Evolutionary conservation across 1,140 invertebrate genomes (phyloP).

Genomic region (Microplitis demolitor): DNA sequence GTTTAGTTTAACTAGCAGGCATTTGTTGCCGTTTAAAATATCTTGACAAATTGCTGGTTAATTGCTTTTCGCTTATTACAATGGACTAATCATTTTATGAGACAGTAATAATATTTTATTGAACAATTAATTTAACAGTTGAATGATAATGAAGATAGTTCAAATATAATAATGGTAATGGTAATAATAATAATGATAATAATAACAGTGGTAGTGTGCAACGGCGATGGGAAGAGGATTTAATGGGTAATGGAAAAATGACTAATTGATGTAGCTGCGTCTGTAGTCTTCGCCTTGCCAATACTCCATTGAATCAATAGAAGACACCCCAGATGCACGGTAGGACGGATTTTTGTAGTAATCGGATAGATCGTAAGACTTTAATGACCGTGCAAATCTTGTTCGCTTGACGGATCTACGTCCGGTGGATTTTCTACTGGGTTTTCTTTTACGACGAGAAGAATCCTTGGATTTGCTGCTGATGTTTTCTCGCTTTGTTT

Average conservation of each 20-base stretch:
- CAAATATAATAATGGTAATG: too few relatives aligned
- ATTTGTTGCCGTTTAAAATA: background rate
- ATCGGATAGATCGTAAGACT: constrained; percentile 26
- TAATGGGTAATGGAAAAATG: too few relatives aligned
- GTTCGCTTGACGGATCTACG: constrained; percentile 24
- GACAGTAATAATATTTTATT: too few relatives aligned
- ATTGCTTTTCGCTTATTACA: background rate
- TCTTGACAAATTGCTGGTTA: background rate
- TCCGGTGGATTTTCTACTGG: constrained; percentile 2
- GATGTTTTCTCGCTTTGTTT: background rate
- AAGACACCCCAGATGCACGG: constrained; percentile 27
- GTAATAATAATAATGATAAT: too few relatives aligned
- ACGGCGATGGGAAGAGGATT: too few relatives aligned
- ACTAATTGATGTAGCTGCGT: too few relatives aligned
- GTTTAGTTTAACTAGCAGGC: too few relatives aligned
- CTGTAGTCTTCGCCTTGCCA: background rate
- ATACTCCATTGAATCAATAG: constrained; percentile 24
- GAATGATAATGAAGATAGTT: too few relatives aligned
- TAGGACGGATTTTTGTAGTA: constrained; percentile 29
- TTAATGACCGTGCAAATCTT: constrained; percentile 8
- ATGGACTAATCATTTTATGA: too few relatives aligned
- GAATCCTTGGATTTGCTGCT: constrained; percentile 5
- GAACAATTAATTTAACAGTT: too few relatives aligned
- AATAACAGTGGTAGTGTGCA: too few relatives aligned
- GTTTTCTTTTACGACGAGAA: constrained; percentile 10